Base-by-base conservation (phyloP, 2,113 vertebrate species). In the Eurystomus gularis region DNA sequence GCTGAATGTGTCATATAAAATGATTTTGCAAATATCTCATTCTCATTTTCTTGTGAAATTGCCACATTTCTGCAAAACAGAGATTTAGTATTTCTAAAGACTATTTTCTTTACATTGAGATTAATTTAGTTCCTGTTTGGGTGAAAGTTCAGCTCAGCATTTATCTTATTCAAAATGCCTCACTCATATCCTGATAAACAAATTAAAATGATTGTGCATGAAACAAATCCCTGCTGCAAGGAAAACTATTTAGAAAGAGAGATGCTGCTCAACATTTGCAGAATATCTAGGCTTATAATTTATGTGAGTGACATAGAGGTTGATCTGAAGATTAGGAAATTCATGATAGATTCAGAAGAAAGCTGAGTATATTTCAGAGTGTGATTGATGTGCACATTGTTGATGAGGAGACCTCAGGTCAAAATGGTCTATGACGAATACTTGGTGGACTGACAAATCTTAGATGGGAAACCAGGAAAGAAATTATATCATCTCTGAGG, bases 311-410 rank as follows among this genome's bases (percentile, higher is more conserved):
- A 42, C 54, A 84, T 18, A 65, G 46, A 88, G 49, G 17, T 26
- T 75, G 72, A 92, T 5, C 57, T 94, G 87, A 95, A 97, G 82
- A 95, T 92, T 88, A 95, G 28, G 24, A 57, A 88, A 82, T 92
- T 65, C 20, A 61, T 90, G 65, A 82, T n/a, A 48, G 79, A 87
- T 88, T 76, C 35, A 87, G 65, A 94, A 94, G 82, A 71, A 84
- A 91, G 14, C 23, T 69, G 49, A 94, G 91, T 3, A 5, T 64
- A 81, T 90, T 97, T 91, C 64, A 94, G 54, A 60, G 33, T 80
- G 54, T 80, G 58, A 54, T 42, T 54, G 92, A 82, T 39, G 75
- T 92, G 62, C 69, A 84, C 55, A 28, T 77, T 88, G 58, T 35
- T 87, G 86, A 62, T 21, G 54, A 97, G 60, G 23, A 88, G 28